Evolutionary conservation across 2,888 invertebrate species (phyloP).

Genomic region (Meliscaeva auricollis): DNA sequence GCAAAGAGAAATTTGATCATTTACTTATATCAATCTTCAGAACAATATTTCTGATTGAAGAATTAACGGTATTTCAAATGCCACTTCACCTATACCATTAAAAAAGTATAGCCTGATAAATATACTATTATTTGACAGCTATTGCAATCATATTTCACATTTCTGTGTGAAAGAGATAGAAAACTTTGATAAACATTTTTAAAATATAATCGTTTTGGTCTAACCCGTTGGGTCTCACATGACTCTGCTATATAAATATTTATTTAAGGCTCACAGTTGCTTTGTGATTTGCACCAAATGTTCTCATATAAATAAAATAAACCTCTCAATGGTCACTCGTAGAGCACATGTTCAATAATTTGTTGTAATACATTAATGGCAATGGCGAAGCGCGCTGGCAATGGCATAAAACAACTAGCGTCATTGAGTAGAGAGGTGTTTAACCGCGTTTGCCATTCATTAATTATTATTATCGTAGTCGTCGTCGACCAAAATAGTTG

Average conservation of each 20-base stretch:
- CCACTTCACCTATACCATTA: background rate
- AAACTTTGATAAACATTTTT: conserved; percentile 3
- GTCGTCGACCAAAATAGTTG: conserved; percentile 59
- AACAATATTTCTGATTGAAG: background rate
- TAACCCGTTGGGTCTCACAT: conserved; percentile 49
- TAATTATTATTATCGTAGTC: conserved; percentile 36
- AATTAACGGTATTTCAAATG: background rate
- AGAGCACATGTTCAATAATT: conserved; percentile 56
- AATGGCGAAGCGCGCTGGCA: background rate
- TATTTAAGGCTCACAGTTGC: conserved; percentile 24
- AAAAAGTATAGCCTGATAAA: background rate
- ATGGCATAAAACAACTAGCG: conserved; percentile 29
- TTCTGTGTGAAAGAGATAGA: conserved; percentile 13
- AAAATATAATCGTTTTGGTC: conserved; percentile 12
- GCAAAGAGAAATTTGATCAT: too few relatives aligned
- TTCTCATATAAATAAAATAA: conserved; percentile 29
- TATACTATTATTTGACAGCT: background rate
- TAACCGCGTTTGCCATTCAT: conserved; percentile 68
- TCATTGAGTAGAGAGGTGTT: conserved; percentile 58
- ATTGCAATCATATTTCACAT: conserved; percentile 4
- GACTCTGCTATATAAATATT: conserved; percentile 53
- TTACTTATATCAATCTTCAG: too few relatives aligned
- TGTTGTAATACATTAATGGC: conserved; percentile 6
- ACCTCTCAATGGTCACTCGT: conserved; percentile 61
- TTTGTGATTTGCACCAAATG: conserved; percentile 43